These are phyloP conservation scores for Bembecia ichneumoniformis DNA, from an alignment of 2,888 invertebrate species.

Conservation along the genomic window DNA sequence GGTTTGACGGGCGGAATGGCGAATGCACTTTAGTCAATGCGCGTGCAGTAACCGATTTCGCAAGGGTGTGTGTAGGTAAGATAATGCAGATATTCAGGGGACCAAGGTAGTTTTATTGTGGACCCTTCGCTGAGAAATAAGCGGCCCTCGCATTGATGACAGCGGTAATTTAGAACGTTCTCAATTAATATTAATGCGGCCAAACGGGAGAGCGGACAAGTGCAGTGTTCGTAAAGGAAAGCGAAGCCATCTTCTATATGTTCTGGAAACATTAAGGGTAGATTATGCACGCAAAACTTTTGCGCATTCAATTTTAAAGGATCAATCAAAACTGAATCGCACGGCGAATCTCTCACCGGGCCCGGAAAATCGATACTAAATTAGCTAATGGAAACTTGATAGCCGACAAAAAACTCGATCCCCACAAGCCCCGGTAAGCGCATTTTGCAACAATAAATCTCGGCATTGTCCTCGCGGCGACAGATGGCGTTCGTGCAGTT, in stretches of 20 bases:
- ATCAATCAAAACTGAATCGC: conserved; percentile 52
- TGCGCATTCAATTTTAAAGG: conserved; percentile 31
- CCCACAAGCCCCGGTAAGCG: conserved; percentile 52
- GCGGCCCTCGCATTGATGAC: conserved; percentile 47
- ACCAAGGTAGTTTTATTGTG: conserved; percentile 19
- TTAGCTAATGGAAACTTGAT: conserved; percentile 73
- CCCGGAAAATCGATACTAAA: conserved; percentile 55
- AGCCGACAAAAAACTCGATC: conserved; percentile 60
- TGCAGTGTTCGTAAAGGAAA: neutral
- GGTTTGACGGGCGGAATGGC: conserved; percentile 54
- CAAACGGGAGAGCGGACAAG: conserved; percentile 13
- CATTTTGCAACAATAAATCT: conserved; percentile 64
- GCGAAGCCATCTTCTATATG: too few relatives aligned
- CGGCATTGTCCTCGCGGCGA: conserved; percentile 48
- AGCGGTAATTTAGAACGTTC: conserved; percentile 53
- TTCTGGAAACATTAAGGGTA: too few relatives aligned
- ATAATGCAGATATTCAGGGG: conserved; percentile 63
- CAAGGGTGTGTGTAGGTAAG: conserved; percentile 57
- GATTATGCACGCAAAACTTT: neutral
- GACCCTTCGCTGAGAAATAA: conserved; percentile 20
- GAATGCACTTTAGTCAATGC: conserved; percentile 66
- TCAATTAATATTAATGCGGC: conserved; percentile 58
- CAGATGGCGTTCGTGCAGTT: conserved; percentile 49
- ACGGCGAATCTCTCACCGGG: conserved; percentile 43
- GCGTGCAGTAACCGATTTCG: conserved; percentile 56